Conservation (phyloP, 2,888 invertebrate species). For the Cyclophora punctaria region DNA sequence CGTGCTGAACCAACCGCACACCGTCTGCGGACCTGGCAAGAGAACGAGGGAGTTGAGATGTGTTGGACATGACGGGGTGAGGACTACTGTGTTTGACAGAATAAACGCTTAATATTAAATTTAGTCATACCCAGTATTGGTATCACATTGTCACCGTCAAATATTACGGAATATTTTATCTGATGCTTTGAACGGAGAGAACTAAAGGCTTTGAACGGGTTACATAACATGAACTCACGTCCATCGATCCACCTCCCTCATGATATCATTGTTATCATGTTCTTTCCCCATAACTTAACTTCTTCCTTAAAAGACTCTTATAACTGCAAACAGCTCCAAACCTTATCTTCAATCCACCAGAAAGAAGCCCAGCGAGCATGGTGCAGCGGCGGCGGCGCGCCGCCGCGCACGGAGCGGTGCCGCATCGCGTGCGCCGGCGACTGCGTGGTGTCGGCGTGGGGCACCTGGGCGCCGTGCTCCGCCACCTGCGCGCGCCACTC, state of each 20-base stretch:
- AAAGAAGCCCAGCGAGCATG: conserved; percentile 69
- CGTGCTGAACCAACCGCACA: conserved; percentile 53
- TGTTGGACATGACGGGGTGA: conserved; percentile 70
- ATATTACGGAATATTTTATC: too few species aligned
- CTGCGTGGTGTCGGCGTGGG: conserved; percentile 80
- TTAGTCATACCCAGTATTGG: too few species aligned
- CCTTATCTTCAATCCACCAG: conserved; percentile 26
- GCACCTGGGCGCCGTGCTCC: conserved; percentile 71
- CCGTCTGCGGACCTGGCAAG: conserved; percentile 76
- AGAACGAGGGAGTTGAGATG: conserved; percentile 74
- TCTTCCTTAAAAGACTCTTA: too few species aligned
- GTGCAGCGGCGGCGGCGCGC: conserved; percentile 64
- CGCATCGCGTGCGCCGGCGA: conserved; percentile 80
- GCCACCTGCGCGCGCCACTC: conserved; percentile 50
- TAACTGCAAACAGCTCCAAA: too few species aligned
- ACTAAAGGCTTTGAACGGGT: too few species aligned
- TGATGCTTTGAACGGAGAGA: too few species aligned
- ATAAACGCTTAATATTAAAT: background rate
- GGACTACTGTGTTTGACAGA: conserved; percentile 5
- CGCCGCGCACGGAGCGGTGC: conserved; percentile 72
- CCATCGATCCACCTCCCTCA: background rate
- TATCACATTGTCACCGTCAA: too few species aligned
- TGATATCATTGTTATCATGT: too few species aligned
- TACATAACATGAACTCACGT: too few species aligned
- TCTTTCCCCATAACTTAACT: too few species aligned